A percentile compares a stretch with the other conserved stretches of the same genome.
Evolutionary conservation across 2,888 invertebrate species (phyloP).

Genomic region (Agrochola macilenta): DNA sequence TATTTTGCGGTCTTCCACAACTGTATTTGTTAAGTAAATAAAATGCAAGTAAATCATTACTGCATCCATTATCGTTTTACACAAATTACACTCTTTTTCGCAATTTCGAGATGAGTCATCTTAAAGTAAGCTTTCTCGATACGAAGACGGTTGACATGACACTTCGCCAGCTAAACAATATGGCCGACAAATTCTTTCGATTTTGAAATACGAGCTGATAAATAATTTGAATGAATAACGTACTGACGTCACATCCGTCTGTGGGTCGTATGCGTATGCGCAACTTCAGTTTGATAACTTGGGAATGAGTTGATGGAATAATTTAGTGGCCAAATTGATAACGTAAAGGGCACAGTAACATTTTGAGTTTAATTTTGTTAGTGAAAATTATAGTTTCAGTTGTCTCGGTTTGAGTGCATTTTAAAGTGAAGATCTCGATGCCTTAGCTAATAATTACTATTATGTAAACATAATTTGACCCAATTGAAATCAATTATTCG

Average conservation of each 20-base stretch:
- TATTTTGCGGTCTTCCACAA: too few relatives aligned
- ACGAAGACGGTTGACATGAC: neutral
- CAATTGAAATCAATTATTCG: too few relatives aligned
- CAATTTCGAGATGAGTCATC: neutral
- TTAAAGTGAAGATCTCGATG: neutral
- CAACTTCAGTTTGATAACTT: constrained; percentile 44
- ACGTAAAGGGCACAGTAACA: neutral
- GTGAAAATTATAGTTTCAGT: neutral
- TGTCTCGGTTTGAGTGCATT: neutral
- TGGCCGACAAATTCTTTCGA: constrained; percentile 14
- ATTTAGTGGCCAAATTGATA: constrained; percentile 34
- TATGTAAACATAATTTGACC: too few relatives aligned
- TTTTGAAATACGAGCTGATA: constrained; percentile 46
- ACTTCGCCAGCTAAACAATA: neutral
- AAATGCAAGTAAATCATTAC: neutral
- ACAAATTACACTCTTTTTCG: neutral
- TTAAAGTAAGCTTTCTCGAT: neutral
- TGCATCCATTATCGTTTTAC: neutral
- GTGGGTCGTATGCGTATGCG: constrained; percentile 19
- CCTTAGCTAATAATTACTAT: too few relatives aligned
- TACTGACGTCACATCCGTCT: constrained; percentile 42
- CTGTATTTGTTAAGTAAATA: neutral
- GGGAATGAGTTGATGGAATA: constrained; percentile 37
- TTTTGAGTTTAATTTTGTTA: constrained; percentile 20
- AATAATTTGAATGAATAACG: constrained; percentile 33